Percentiles rank a stretch among this genome's conserved stretches.
Evolutionary conservation across 2,888 invertebrate species (phyloP).

Genomic region (Ischnus inquisitorius): DNA sequence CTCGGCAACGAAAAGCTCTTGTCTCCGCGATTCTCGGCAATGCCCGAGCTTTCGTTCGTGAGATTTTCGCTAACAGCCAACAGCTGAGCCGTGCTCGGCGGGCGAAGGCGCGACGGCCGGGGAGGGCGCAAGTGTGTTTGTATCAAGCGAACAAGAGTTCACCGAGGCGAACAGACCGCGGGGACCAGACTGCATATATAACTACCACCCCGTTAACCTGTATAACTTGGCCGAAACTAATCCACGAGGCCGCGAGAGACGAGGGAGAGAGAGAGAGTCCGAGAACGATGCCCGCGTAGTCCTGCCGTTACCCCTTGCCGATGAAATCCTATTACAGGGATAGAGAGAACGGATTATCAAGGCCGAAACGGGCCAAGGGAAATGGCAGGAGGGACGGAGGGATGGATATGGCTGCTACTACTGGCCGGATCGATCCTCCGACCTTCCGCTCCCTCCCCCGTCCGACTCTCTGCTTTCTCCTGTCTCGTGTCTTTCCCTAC

Average conservation of each 20-base stretch:
- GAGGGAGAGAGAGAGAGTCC: conserved; percentile 21
- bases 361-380: conserved; percentile 43
- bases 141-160: conserved; percentile 13
- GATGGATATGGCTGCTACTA: conserved; percentile 13
- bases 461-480: conserved; percentile 17
- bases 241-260: conserved; percentile 55
- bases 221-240: conserved; percentile 68
- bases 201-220: conserved; percentile 32
- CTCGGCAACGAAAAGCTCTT: neutral
- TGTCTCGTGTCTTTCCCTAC: neutral
- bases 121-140: neutral
- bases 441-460: too few species aligned
- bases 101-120: too few species aligned
- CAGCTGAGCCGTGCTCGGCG: neutral
- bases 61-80: conserved; percentile 11
- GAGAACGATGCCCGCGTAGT: conserved; percentile 58
- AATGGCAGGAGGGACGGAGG: conserved; percentile 21
- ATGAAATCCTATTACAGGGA: conserved; percentile 77
- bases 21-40: neutral
- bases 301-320: conserved; percentile 66
- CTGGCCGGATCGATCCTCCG: conserved; percentile 61
- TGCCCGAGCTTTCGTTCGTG: neutral
- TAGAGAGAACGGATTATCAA: conserved; percentile 73
- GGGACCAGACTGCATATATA: conserved; percentile 8
- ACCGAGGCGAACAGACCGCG: conserved; percentile 7